These are phyloP conservation scores for Luffia ferchaultella DNA, from an alignment of 2,888 invertebrate species.

Conservation along the genomic window DNA sequence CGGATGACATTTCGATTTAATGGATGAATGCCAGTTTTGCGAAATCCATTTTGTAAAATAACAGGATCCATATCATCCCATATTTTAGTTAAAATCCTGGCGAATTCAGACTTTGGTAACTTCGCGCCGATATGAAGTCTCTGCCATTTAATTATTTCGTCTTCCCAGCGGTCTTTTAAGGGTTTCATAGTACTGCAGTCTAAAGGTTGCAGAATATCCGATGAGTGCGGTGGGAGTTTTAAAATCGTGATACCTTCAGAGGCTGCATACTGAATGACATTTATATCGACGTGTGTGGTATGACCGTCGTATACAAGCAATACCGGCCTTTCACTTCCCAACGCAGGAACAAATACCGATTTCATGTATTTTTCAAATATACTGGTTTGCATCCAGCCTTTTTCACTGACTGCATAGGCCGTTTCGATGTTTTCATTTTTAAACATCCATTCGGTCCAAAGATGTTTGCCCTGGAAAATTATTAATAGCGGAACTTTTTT, in stretches of 20 bases:
- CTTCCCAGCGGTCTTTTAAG: background rate
- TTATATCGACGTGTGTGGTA: background rate
- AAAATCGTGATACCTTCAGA: slow-evolving; percentile 1
- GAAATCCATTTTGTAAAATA: background rate
- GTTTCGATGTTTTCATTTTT: slow-evolving; percentile 8
- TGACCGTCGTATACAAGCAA: slow-evolving; percentile 1
- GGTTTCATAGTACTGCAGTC: slow-evolving; percentile 5
- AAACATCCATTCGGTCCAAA: slow-evolving; percentile 16
- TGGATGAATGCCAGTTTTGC: background rate
- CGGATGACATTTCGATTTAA: background rate
- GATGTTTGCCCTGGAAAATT: slow-evolving; percentile 8
- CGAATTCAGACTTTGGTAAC: background rate
- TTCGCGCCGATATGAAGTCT: background rate
- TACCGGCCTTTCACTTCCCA: slow-evolving; percentile 10
- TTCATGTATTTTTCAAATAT: slow-evolving; percentile 11
- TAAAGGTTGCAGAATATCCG: slow-evolving; percentile 5
- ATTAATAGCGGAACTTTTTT: slow-evolving; percentile 9
- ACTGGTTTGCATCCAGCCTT: slow-evolving; percentile 22
- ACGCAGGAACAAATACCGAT: slow-evolving; percentile 10
- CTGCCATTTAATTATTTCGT: background rate
- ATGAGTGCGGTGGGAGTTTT: slow-evolving; percentile 4
- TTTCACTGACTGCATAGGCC: slow-evolving; percentile 19
- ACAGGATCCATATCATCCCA: background rate
- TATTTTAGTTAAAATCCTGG: background rate
- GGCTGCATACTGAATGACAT: slow-evolving; percentile 1